Evolutionary conservation across 2,113 vertebrate genomes (phyloP).

Genomic region (Crotophaga sulcirostris): DNA sequence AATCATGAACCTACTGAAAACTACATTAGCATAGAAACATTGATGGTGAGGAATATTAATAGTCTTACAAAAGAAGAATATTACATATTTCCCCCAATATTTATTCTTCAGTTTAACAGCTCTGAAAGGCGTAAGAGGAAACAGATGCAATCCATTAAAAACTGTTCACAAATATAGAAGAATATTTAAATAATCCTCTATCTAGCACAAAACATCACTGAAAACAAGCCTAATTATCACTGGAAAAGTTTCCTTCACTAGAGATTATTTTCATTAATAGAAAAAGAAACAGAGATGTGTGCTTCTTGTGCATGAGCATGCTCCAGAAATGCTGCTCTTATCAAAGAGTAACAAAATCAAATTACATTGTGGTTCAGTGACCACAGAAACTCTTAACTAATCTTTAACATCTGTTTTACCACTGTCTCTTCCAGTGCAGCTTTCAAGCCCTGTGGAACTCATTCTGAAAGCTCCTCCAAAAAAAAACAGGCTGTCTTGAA

Average conservation of each 20-base stretch:
- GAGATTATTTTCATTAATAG: neutral
- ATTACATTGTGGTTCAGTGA: neutral
- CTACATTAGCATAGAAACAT: neutral
- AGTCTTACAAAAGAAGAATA: neutral
- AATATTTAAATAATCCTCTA: neutral
- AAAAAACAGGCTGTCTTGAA: neutral
- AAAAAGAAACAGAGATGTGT: neutral
- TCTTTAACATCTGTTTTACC: slow-evolving; percentile 13
- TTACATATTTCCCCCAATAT: neutral
- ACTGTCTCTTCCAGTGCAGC: neutral
- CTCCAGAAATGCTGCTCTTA: neutral
- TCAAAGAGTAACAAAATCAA: slow-evolving; percentile 17
- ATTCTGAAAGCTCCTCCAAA: neutral
- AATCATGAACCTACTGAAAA: neutral
- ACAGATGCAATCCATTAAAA: neutral
- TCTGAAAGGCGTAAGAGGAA: neutral
- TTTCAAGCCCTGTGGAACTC: neutral
- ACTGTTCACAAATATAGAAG: neutral
- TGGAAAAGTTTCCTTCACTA: neutral
- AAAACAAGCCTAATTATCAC: neutral
- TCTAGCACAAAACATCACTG: neutral
- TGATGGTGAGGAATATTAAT: neutral
- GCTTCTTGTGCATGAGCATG: neutral
- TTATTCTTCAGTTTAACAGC: neutral
- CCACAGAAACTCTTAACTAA: neutral